phyloP scores from a whole-genome alignment of 2,113 vertebrate genomes.

The Heterotis niloticus region DNA sequence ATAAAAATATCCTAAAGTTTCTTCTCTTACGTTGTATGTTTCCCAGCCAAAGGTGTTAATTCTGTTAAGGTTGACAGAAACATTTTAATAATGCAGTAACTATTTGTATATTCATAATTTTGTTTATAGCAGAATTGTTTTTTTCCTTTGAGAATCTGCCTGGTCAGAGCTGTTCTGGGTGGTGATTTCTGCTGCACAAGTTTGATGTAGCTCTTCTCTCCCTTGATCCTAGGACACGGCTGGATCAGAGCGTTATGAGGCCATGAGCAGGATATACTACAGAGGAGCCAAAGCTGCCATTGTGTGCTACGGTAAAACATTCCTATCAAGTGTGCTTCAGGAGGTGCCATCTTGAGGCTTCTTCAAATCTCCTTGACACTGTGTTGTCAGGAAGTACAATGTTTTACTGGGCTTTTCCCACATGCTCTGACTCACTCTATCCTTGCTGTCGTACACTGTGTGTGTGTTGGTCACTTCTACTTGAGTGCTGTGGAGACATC shows the following conservation, averaged over 20 bases:
- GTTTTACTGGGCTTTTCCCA: conserved; percentile 6
- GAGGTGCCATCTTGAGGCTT: neutral
- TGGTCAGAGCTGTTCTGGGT: neutral
- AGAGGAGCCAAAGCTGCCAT: conserved; percentile 88
- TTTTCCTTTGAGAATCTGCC: neutral
- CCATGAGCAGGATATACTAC: conserved; percentile 98
- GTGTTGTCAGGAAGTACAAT: neutral
- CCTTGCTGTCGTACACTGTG: neutral
- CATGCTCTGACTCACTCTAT: conserved; percentile 21
- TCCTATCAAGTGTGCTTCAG: no score
- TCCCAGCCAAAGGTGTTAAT: no score
- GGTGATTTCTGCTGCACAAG: neutral
- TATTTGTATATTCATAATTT: neutral
- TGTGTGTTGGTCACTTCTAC: neutral
- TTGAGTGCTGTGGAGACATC: neutral
- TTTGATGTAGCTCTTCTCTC: neutral
- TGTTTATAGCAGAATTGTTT: neutral
- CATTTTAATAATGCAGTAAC: no score
- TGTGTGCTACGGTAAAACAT: conserved; percentile 84
- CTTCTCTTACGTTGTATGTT: no score
- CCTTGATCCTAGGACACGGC: conserved; percentile 81
- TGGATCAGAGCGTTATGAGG: conserved; percentile 93
- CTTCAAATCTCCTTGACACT: neutral
- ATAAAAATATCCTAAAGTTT: no score
- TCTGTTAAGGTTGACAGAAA: no score